Percentiles rank a stretch among this genome's conserved stretches.
Evolutionary conservation across 2,888 invertebrate genomes (phyloP).

Genomic region (Noctua janthe): DNA sequence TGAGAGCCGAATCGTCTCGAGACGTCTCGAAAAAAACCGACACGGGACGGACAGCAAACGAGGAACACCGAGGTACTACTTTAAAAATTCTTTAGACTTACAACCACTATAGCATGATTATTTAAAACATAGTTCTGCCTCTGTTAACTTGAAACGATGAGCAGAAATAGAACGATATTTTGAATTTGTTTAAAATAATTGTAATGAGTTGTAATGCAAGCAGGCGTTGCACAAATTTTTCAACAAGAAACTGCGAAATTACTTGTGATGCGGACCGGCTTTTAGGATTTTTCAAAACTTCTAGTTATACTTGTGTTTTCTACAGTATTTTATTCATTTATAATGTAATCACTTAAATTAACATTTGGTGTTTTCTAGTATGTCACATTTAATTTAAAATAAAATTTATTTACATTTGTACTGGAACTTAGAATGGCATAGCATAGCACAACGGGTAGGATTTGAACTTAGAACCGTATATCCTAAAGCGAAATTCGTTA

Average conservation of each 20-base stretch:
- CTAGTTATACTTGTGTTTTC: constrained; percentile 52
- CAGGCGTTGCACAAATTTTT: too few relatives aligned
- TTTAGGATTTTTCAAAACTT: background rate
- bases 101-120: background rate
- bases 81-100: too few relatives aligned
- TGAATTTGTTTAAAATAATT: background rate
- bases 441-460: background rate
- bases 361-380: constrained; percentile 54
- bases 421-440: constrained; percentile 2
- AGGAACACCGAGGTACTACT: background rate
- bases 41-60: background rate
- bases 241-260: background rate
- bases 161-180: background rate
- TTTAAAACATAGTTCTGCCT: background rate
- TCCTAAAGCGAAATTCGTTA: background rate
- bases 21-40: background rate
- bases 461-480: background rate
- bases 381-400: constrained; percentile 21
- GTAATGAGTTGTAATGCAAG: background rate
- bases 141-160: background rate
- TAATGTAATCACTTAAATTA: constrained; percentile 32
- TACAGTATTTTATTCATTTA: constrained; percentile 36
- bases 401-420: constrained; percentile 54
- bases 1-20: background rate
- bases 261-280: background rate